Conservation (phyloP, 1,140 invertebrate genomes). For the Gonioctena quinquepunctata region DNA sequence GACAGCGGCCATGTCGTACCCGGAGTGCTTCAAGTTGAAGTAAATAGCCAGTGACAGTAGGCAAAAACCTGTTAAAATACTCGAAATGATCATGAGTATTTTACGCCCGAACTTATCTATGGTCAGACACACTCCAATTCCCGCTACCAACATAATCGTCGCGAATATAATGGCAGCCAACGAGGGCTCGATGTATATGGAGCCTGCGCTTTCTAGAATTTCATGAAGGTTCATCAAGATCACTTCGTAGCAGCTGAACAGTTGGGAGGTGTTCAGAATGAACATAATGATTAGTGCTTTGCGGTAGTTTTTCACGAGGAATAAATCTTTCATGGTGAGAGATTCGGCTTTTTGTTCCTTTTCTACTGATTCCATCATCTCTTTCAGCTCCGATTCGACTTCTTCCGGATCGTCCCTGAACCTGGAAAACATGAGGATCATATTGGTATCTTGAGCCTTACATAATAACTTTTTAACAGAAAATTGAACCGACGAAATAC, state of each 20-base stretch:
- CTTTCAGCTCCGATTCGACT: conserved; percentile 49
- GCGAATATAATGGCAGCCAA: conserved; percentile 38
- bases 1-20: conserved; percentile 11
- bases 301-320: conserved; percentile 36
- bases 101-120: conserved; percentile 41
- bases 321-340: conserved; percentile 29
- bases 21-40: conserved; percentile 38
- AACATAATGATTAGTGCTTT: conserved; percentile 35
- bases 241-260: conserved; percentile 45
- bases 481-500: too few species aligned
- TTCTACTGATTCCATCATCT: conserved; percentile 35
- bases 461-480: too few species aligned
- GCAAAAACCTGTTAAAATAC: conserved; percentile 31
- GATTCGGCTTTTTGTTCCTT: conserved; percentile 35
- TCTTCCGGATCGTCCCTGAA: conserved; percentile 54
- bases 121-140: conserved; percentile 21
- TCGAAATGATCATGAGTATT: conserved; percentile 33
- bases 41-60: conserved; percentile 35
- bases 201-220: conserved; percentile 48
- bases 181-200: conserved; percentile 25
- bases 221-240: conserved; percentile 45
- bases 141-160: conserved; percentile 33
- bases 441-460: too few species aligned
- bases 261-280: conserved; percentile 34
- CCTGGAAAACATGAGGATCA: conserved; percentile 5